These are phyloP conservation scores for Oryzaephilus surinamensis DNA, from an alignment of 1,140 invertebrate genomes.

Conservation along the genomic window DNA sequence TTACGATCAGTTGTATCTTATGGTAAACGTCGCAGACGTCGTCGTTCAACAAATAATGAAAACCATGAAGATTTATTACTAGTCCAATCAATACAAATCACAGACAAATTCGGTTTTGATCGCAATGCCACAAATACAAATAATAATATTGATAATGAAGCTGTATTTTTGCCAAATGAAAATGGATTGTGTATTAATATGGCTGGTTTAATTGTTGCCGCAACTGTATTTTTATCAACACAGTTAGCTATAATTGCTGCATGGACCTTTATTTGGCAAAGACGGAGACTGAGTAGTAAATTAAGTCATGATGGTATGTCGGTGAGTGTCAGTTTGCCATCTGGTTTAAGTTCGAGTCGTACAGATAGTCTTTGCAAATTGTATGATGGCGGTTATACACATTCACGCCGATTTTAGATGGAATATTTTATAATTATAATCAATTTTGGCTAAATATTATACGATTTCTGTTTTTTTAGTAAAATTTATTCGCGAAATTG, in stretches of 20 bases:
- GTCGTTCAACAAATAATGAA: conserved; percentile 36
- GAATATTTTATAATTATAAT: too few species aligned
- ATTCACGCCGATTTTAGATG: conserved; percentile 76
- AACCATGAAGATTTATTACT: conserved; percentile 64
- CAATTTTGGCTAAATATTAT: background rate
- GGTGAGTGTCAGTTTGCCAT: conserved; percentile 41
- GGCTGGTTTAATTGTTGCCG: conserved; percentile 65
- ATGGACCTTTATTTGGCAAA: conserved; percentile 76
- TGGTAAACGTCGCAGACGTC: conserved; percentile 59
- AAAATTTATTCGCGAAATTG: too few species aligned
- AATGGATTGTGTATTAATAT: conserved; percentile 62
- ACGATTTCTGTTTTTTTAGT: too few species aligned
- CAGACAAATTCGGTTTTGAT: conserved; percentile 82
- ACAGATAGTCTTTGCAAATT: conserved; percentile 75
- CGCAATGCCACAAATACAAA: conserved; percentile 34
- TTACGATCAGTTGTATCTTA: conserved; percentile 69
- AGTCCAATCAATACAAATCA: conserved; percentile 84
- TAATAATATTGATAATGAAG: conserved; percentile 35
- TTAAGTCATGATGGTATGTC: conserved; percentile 43
- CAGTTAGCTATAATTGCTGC: conserved; percentile 72
- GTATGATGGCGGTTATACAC: conserved; percentile 63
- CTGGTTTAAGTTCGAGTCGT: conserved; percentile 45
- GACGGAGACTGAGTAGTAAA: conserved; percentile 51
- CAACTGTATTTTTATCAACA: conserved; percentile 69
- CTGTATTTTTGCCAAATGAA: conserved; percentile 36